Evolutionary conservation across 1,140 invertebrate genomes (phyloP).

Genomic region (Cydia fagiglandana): DNA sequence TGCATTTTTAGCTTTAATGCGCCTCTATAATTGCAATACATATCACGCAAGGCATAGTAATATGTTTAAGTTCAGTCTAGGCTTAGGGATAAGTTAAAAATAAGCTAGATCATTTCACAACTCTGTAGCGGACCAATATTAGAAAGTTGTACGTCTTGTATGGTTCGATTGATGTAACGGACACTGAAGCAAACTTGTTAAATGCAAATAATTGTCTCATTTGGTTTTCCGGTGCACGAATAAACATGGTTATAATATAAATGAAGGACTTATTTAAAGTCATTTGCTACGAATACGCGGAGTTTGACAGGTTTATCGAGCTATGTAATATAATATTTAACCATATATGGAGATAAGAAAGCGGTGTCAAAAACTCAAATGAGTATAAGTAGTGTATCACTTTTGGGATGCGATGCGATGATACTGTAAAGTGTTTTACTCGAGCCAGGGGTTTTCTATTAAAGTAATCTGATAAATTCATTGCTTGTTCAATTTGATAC

Average conservation of each 20-base stretch:
- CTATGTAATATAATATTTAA: not conserved
- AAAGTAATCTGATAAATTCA: not conserved
- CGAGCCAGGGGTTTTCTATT: not conserved
- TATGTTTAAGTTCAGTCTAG: constrained; percentile 73
- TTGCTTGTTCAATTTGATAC: no score
- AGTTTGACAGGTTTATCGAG: not conserved
- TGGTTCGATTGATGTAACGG: constrained; percentile 39
- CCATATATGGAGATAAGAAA: not conserved
- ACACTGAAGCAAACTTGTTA: not conserved
- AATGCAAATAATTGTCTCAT: not conserved
- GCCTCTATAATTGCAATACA: constrained; percentile 73
- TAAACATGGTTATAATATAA: constrained; percentile 4
- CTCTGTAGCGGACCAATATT: constrained; percentile 78
- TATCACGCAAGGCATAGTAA: constrained; percentile 76
- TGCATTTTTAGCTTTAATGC: constrained; percentile 67
- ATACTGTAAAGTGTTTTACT: not conserved
- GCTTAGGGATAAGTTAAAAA: constrained; percentile 68
- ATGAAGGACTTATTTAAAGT: not conserved
- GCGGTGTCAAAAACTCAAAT: not conserved
- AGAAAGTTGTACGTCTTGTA: constrained; percentile 75
- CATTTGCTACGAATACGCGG: constrained; percentile 16
- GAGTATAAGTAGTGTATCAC: not conserved
- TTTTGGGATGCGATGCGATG: not conserved
- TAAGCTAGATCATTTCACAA: constrained; percentile 76
- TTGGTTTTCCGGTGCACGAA: not conserved